Evolutionary conservation across 2,797 vertebrate species (phyloP).

Genomic region (Adrianichthys oophorus): DNA sequence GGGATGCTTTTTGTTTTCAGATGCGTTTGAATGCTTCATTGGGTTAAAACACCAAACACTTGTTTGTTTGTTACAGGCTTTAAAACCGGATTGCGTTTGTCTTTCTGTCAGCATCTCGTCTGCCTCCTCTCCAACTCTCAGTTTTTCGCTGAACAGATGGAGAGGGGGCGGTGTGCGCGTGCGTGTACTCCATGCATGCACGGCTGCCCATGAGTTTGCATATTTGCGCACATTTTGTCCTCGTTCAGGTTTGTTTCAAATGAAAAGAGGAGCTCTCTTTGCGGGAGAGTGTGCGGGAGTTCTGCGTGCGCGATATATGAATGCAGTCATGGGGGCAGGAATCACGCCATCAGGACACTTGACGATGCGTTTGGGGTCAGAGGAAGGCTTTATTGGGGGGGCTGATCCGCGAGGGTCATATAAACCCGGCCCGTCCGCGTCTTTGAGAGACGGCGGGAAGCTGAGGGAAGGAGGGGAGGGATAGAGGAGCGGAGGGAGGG

Average conservation of each 20-base stretch:
- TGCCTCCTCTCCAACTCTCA: constrained; percentile 20
- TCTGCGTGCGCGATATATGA: background rate
- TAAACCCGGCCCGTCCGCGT: constrained; percentile 83
- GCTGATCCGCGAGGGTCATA: constrained; percentile 76
- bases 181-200: constrained; percentile 42
- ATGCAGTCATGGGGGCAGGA: constrained; percentile 4
- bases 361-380: constrained; percentile 37
- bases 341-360: background rate
- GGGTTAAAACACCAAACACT: background rate
- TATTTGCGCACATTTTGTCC: constrained; percentile 56
- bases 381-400: constrained; percentile 63
- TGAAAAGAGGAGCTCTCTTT: no score
- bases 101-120: background rate
- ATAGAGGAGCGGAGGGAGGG: background rate
- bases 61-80: background rate
- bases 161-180: constrained; percentile 53
- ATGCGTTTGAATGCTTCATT: no score
- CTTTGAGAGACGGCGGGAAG: constrained; percentile 50
- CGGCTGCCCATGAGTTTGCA: constrained; percentile 66
- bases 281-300: background rate
- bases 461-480: constrained; percentile 11
- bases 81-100: background rate
- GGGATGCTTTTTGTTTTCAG: no score
- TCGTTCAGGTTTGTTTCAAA: background rate
- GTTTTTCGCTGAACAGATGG: constrained; percentile 61